Conservation (phyloP, 2,797 vertebrate genomes). For the Crotalus adamanteus region DNA sequence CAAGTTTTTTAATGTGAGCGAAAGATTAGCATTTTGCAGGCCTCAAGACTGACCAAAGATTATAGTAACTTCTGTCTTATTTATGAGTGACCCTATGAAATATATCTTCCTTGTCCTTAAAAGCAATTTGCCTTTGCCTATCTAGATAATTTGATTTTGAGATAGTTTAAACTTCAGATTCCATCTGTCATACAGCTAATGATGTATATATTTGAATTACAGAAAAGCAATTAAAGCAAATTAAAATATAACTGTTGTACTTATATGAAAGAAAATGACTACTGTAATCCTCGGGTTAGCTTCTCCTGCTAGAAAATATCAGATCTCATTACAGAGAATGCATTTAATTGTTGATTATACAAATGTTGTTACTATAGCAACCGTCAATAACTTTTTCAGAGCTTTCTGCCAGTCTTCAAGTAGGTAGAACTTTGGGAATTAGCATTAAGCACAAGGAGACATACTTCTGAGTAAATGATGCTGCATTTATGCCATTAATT, state of each 20-base stretch:
- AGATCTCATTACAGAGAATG: not conserved
- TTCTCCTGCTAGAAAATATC: not conserved
- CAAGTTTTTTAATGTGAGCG: not conserved
- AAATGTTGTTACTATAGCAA: not conserved
- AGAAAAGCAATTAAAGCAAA: conserved; percentile 7
- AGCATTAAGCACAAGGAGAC: not conserved
- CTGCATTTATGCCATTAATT: not conserved
- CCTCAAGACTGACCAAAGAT: not conserved
- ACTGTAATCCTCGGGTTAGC: not conserved
- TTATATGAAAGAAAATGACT: not conserved
- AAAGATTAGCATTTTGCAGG: not conserved
- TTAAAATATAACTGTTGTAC: not conserved
- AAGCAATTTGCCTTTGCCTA: not conserved
- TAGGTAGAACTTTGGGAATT: not conserved
- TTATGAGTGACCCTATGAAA: not conserved
- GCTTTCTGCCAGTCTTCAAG: not conserved
- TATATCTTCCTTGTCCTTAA: not conserved
- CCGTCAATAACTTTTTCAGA: not conserved
- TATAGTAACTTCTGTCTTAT: not conserved
- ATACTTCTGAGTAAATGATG: not conserved
- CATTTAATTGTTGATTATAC: not conserved
- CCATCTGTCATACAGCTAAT: not conserved
- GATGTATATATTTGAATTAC: not conserved
- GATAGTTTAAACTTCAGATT: not conserved
- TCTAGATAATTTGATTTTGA: not conserved